Evolutionary conservation across 1,140 invertebrate species (phyloP).

Genomic region (Calosoma granatense): DNA sequence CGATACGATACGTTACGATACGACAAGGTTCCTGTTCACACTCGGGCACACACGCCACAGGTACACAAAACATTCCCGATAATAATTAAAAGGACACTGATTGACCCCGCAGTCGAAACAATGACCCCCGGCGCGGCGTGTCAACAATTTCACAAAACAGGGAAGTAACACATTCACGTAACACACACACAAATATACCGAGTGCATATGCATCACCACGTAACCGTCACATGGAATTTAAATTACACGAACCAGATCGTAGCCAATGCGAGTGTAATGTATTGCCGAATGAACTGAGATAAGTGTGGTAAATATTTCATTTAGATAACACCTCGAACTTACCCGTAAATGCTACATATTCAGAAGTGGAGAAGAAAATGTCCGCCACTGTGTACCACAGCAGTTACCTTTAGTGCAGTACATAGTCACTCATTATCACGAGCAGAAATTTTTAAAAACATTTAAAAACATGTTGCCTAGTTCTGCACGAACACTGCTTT

Average conservation of each 20-base stretch:
- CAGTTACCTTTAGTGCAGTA: background rate
- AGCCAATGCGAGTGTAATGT: too few species aligned
- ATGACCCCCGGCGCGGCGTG: background rate
- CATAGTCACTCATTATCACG: background rate
- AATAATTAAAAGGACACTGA: background rate
- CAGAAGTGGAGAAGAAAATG: conserved; percentile 11
- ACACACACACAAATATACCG: too few species aligned
- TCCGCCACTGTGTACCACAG: background rate
- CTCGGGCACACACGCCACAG: background rate
- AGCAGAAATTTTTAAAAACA: background rate
- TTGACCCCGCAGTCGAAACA: background rate
- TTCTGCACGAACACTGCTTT: background rate
- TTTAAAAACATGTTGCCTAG: background rate
- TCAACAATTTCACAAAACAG: too few species aligned
- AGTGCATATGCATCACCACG: background rate
- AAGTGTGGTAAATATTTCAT: too few species aligned
- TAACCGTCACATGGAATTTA: background rate
- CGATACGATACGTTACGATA: background rate
- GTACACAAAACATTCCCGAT: background rate
- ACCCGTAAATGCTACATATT: conserved; percentile 11
- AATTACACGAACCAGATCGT: too few species aligned
- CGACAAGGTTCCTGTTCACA: background rate
- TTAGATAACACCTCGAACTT: too few species aligned
- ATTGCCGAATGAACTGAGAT: too few species aligned
- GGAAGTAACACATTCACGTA: too few species aligned